Evolutionary conservation across 2,797 vertebrate species (phyloP), one percentile per base, ranked within the genome.

Genomic region (Rachycentron canadum): DNA sequence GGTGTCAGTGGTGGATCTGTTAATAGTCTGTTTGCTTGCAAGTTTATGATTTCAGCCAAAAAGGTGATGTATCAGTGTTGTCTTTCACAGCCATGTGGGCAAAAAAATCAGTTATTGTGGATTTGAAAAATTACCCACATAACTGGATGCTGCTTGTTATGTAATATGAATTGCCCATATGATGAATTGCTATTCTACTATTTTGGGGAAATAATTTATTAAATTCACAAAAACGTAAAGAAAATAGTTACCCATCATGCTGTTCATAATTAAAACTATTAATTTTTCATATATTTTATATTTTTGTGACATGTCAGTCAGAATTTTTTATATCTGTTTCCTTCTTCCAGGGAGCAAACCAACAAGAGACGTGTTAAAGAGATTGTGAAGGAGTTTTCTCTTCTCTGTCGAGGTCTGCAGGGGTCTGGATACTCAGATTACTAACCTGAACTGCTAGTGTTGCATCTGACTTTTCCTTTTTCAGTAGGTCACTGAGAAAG

Each of bases 341-440:
- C 67, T 56, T 61, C 26, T 65, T 57, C 68, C 91, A 99, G 98
- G 91, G 98, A 99, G 90, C 96, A 97, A 86, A 96, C 95, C 89
- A 98, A 97, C 95, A 99, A 98, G 87, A 94, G 95, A 19, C 95
- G 91, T 4, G 94, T 98, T 79, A 98, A 96, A 93, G 98, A 99
- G 91, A 96, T 97, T 26, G 97, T 99, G 88, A 98, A 97, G 91
- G 98, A 99, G 87, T 99, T 99, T 89, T 97, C 97, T 9, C 90
- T 98, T 89, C 93, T 97, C 81, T 99, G 97, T 90, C 94, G 96
- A 69, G 98, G 98, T 45, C 95, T 97, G 61, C 97, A 97, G 75
- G 97, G 97, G 61, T 96, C 96, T 0, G 97, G 98, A 80, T 96
- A 96, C 84, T 96, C 96, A 14, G 95, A 96, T 81, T 96, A 96